These are phyloP conservation scores for Pissodes strobi DNA, from an alignment of 1,140 invertebrate species.

Conservation along the genomic window DNA sequence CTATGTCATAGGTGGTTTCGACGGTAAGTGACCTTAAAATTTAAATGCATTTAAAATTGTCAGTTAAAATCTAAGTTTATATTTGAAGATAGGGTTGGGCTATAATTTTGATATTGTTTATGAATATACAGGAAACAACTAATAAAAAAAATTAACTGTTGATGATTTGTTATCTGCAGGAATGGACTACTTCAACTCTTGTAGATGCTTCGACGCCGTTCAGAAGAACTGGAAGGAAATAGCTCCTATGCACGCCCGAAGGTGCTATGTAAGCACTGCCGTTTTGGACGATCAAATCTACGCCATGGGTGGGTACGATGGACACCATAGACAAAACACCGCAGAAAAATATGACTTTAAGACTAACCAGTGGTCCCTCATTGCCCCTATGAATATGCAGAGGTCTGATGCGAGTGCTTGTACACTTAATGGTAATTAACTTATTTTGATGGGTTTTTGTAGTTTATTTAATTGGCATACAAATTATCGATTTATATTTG, in stretches of 20 bases:
- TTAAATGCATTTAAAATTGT: too few relatives aligned
- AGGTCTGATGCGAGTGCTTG: slow-evolving; percentile 73
- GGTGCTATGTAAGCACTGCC: slow-evolving; percentile 70
- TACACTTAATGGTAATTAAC: slow-evolving; percentile 63
- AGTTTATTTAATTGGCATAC: too few relatives aligned
- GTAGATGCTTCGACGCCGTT: slow-evolving; percentile 67
- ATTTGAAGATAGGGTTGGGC: too few relatives aligned
- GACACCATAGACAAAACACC: slow-evolving; percentile 70
- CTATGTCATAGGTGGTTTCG: slow-evolving; percentile 72
- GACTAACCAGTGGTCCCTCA: slow-evolving; percentile 67
- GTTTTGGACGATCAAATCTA: slow-evolving; percentile 67
- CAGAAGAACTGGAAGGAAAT: slow-evolving; percentile 67
- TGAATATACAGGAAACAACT: too few relatives aligned
- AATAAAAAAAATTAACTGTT: too few relatives aligned
- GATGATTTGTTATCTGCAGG: slow-evolving; percentile 23
- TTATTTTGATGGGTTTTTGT: slow-evolving; percentile 28
- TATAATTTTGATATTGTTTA: too few relatives aligned
- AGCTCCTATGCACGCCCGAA: slow-evolving; percentile 67
- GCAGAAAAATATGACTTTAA: slow-evolving; percentile 76
- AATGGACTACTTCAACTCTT: slow-evolving; percentile 67
- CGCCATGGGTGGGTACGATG: slow-evolving; percentile 79
- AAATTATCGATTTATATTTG: too few relatives aligned
- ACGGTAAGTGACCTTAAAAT: slow-evolving; percentile 65
- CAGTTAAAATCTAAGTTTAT: slow-evolving; percentile 3
- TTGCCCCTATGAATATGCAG: slow-evolving; percentile 67